phyloP scores from a whole-genome alignment of 1,140 invertebrate genomes.

The Saxidomus purpurata region DNA sequence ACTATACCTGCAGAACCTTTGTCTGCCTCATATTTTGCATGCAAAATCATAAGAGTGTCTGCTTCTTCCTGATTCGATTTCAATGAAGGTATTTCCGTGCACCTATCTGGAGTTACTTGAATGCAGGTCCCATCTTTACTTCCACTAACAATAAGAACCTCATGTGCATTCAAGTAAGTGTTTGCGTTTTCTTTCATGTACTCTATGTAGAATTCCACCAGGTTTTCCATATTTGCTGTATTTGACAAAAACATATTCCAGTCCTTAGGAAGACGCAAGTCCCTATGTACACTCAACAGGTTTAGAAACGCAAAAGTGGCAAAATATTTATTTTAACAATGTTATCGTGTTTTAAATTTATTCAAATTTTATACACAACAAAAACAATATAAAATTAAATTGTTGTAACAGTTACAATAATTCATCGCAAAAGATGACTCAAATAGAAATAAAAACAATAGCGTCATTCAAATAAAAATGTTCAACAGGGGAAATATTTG shows the following conservation, averaged over 20 bases:
- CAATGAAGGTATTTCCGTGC: not conserved
- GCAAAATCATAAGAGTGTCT: conserved; percentile 5
- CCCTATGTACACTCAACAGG: not conserved
- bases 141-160: not conserved
- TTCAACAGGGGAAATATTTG: too few species aligned
- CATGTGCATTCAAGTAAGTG: not conserved
- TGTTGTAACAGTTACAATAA: too few species aligned
- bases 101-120: not conserved
- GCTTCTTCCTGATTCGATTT: conserved; percentile 34
- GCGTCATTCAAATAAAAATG: too few species aligned
- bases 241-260: not conserved
- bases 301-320: too few species aligned
- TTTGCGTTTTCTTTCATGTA: not conserved
- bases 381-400: too few species aligned
- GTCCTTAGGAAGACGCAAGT: not conserved
- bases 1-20: not conserved
- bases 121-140: not conserved
- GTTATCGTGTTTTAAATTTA: too few species aligned
- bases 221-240: not conserved
- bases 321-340: too few species aligned
- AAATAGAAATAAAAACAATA: too few species aligned
- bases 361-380: too few species aligned
- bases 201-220: not conserved
- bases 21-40: not conserved
- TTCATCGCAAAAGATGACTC: too few species aligned